Percentiles rank a stretch among this genome's conserved stretches.
These are phyloP conservation scores for Zosterops japonicus DNA, from an alignment of 2,113 vertebrate species.

Conservation along the genomic window DNA sequence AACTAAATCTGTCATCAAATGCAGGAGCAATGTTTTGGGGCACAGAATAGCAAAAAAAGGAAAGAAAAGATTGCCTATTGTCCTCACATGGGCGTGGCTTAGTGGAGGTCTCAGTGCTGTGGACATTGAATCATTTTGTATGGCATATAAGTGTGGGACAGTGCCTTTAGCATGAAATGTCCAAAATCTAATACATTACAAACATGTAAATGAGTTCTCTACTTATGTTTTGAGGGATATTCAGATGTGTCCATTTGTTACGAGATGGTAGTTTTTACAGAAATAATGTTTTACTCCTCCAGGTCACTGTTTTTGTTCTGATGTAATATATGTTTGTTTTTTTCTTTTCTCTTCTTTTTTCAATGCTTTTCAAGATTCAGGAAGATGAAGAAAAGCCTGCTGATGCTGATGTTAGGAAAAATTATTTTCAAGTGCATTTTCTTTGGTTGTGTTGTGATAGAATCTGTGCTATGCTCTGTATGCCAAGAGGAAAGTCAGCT, in stretches of 20 bases:
- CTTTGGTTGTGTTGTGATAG: constrained; percentile 37
- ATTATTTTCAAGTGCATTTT: constrained; percentile 10
- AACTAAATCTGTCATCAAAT: not conserved
- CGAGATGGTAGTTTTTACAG: not conserved
- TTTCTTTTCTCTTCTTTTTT: not conserved
- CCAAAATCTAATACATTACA: not conserved
- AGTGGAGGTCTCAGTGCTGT: not conserved
- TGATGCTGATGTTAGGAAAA: constrained; percentile 59
- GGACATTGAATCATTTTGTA: not conserved
- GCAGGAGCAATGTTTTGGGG: not conserved
- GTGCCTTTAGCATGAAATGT: not conserved
- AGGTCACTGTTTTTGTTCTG: not conserved
- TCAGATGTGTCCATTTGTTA: not conserved
- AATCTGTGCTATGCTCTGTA: constrained; percentile 17
- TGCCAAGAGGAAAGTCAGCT: not conserved
- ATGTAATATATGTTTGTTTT: not conserved
- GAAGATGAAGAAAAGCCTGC: constrained; percentile 65
- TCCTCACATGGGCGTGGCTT: not conserved
- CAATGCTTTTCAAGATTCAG: constrained; percentile 62
- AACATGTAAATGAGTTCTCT: not conserved
- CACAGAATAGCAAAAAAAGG: not conserved
- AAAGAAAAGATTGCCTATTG: not conserved
- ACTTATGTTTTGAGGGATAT: not conserved
- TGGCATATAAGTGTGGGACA: not conserved
- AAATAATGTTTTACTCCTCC: not conserved